These are phyloP conservation scores for Drosophila novamexicana DNA, from an alignment of 1,140 invertebrate genomes.

Conservation along the genomic window DNA sequence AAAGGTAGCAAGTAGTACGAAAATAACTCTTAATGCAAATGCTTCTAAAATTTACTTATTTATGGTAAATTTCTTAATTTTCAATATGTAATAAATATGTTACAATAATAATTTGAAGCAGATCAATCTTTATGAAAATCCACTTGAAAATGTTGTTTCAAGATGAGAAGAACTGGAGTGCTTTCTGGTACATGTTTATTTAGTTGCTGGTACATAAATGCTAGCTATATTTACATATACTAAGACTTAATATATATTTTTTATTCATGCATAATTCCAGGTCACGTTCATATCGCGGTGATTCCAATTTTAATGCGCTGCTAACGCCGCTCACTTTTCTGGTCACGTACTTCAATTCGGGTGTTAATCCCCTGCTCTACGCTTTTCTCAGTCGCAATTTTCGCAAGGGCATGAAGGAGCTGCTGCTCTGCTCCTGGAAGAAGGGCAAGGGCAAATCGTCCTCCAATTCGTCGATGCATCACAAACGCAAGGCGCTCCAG, in stretches of 20 bases:
- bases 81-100: too few relatives aligned
- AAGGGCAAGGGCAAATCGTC: constrained; percentile 83
- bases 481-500: constrained; percentile 81
- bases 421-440: constrained; percentile 86
- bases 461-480: constrained; percentile 81
- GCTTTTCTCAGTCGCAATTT: constrained; percentile 93
- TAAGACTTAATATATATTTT: not conserved
- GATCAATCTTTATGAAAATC: too few relatives aligned
- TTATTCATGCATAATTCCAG: constrained; percentile 84
- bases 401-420: constrained; percentile 89
- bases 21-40: not conserved
- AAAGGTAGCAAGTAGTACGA: not conserved
- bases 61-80: too few relatives aligned
- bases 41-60: too few relatives aligned
- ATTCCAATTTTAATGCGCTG: constrained; percentile 89
- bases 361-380: constrained; percentile 93
- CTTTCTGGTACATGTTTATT: not conserved
- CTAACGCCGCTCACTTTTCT: constrained; percentile 93
- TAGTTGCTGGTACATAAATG: constrained; percentile 1
- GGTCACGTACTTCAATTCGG: constrained; percentile 93
- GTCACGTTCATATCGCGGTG: constrained; percentile 87
- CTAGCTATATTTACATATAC: constrained; percentile 39
- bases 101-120: too few relatives aligned
- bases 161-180: too few relatives aligned
- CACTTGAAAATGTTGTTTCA: too few relatives aligned